Evolutionary conservation across 2,113 vertebrate species (phyloP), one percentile per base, ranked within the genome.

Genomic region (Pollachius pollachius): DNA sequence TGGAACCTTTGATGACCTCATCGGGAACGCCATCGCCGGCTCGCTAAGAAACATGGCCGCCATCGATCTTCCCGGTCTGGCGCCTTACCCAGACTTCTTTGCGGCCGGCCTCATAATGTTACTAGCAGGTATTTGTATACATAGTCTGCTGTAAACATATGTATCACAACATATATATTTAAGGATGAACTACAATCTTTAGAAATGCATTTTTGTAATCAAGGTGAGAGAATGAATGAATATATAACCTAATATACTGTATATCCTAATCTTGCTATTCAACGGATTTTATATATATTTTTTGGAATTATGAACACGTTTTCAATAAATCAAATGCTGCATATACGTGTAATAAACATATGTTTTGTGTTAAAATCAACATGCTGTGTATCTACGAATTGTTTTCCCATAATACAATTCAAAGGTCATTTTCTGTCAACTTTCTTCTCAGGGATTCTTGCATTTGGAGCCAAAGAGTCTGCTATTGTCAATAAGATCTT

Each of bases 391-490:
- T 65, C 4, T 4, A 34, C 2, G 30, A 7, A 34, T 69, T 11
- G 27, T 1, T 1, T n/a, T 5, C 2, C 27, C 13, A 59, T 23
- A 2, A 27, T 66, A 16, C 11, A 15, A 17, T 34, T 18, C 59
- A 1, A 13, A 27, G n/a, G 37, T 41, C 18, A 30, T 64, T 27
- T 15, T 79, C 17, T 73, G 15, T 67, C 15, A 67, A 48, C 41
- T 71, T 75, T 6, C 21, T 67, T 63, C 75, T 7, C 48, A 96
- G 95, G 91, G 1, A 86, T 96, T 64, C 93, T 96, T 79, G 94
- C 92, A 56, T 94, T 94, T 74, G 95, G 95, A 27, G 93, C 92
- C 5, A 95, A 94, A 80, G 93, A 95, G 81, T 96, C 95, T 0
- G 91, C 91, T 48, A 82, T 30, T 0, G 88, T 95, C 37, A 95